Percentiles rank a stretch among this genome's conserved stretches.
phyloP scores from a whole-genome alignment of 2,113 vertebrate species.

The Phoxinus phoxinus region DNA sequence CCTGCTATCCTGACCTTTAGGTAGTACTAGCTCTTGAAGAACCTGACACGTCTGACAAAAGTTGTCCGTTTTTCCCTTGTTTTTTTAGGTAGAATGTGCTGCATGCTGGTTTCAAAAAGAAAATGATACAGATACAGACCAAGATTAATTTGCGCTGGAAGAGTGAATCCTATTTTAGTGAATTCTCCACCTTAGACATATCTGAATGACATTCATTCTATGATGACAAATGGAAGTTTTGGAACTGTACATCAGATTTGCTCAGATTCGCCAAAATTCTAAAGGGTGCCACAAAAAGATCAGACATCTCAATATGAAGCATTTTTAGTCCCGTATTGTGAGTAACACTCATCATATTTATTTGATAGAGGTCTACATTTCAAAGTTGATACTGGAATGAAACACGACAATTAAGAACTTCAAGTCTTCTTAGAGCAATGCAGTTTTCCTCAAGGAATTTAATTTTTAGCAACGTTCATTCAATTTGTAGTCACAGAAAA shows the following conservation, averaged over 20 bases:
- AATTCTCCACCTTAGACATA: neutral
- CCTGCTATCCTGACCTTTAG: slow-evolving; percentile 2
- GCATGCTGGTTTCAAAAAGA: slow-evolving; percentile 17
- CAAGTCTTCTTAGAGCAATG: neutral
- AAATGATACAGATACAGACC: neutral
- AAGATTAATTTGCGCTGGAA: slow-evolving; percentile 4
- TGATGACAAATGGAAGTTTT: neutral
- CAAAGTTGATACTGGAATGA: neutral
- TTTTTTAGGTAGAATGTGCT: slow-evolving; percentile 31
- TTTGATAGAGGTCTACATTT: neutral
- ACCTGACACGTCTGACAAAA: slow-evolving; percentile 11
- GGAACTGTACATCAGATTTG: neutral
- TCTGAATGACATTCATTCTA: neutral
- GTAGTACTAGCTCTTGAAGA: neutral
- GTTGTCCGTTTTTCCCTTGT: neutral
- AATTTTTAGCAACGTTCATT: too few relatives aligned
- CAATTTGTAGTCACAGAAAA: neutral
- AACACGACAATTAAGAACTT: neutral
- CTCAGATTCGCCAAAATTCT: neutral
- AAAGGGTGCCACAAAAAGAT: neutral
- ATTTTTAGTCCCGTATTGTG: neutral
- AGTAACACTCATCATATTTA: neutral
- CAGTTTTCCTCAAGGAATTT: neutral
- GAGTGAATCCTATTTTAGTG: neutral
- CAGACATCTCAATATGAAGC: neutral